Evolutionary conservation across 2,797 vertebrate species (phyloP).

Genomic region (Crenichthys baileyi): DNA sequence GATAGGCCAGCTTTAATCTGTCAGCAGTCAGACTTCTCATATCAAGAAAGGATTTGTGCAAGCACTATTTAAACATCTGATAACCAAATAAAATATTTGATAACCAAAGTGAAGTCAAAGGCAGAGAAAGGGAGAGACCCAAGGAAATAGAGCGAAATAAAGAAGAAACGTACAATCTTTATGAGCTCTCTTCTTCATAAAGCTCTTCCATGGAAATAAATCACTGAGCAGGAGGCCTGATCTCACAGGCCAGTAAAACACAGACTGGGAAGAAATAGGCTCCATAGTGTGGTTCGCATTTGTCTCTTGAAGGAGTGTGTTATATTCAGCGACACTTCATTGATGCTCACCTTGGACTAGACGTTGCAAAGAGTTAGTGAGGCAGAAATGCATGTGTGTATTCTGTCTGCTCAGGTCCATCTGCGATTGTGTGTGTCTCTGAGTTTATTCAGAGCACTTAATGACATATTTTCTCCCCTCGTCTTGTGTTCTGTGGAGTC

Average conservation of each 20-base stretch:
- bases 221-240: constrained; percentile 64
- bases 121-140: constrained; percentile 30
- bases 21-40: constrained; percentile 24
- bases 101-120: constrained; percentile 54
- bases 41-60: neutral
- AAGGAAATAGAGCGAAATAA: constrained; percentile 58
- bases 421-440: constrained; percentile 28
- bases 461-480: constrained; percentile 44
- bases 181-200: constrained; percentile 70
- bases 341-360: constrained; percentile 55
- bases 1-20: constrained; percentile 25
- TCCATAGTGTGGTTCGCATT: constrained; percentile 71
- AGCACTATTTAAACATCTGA: constrained; percentile 47
- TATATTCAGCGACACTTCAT: constrained; percentile 78
- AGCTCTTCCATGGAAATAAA: constrained; percentile 70
- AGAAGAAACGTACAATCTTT: constrained; percentile 75
- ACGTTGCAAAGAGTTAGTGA: constrained; percentile 43
- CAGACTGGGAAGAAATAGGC: constrained; percentile 58
- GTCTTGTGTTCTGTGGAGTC: constrained; percentile 44
- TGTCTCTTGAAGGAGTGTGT: constrained; percentile 72
- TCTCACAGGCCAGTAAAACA: constrained; percentile 65
- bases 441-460: constrained; percentile 57
- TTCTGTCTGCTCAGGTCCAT: constrained; percentile 21
- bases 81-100: constrained; percentile 57
- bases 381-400: constrained; percentile 36